Conservation (phyloP, 2,113 vertebrate genomes). For the Phaethornis superciliosus region DNA sequence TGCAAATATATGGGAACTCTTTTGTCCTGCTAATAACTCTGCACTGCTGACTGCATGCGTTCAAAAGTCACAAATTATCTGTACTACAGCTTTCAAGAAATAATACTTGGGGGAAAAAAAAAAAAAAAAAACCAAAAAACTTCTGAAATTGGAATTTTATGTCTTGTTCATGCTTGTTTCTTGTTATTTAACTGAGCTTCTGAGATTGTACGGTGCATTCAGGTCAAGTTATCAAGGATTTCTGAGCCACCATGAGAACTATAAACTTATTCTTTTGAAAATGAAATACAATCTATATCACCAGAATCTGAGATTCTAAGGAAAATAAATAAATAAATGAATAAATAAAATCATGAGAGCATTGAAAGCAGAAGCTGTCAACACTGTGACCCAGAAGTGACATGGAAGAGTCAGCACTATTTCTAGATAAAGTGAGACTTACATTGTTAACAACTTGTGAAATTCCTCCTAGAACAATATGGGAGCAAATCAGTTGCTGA, state of each 20-base stretch:
- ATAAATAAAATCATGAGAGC: no score
- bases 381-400: slow-evolving; percentile 24
- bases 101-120: not conserved
- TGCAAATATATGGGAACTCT: not conserved
- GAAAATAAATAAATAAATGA: not conserved
- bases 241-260: not conserved
- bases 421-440: not conserved
- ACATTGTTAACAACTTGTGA: slow-evolving; percentile 1
- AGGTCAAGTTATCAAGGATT: not conserved
- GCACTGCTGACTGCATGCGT: not conserved
- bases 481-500: not conserved
- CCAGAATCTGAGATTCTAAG: not conserved
- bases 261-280: not conserved
- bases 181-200: slow-evolving; percentile 4
- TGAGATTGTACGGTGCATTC: not conserved
- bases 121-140: not conserved
- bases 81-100: not conserved
- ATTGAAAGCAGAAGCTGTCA: slow-evolving; percentile 31
- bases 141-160: no score
- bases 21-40: not conserved
- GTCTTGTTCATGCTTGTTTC: no score
- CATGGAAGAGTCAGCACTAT: not conserved
- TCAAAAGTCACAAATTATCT: slow-evolving; percentile 5
- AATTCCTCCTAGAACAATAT: not conserved
- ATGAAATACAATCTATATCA: not conserved